phyloP scores from a whole-genome alignment of 2,113 vertebrate genomes.

The Gila orcuttii region DNA sequence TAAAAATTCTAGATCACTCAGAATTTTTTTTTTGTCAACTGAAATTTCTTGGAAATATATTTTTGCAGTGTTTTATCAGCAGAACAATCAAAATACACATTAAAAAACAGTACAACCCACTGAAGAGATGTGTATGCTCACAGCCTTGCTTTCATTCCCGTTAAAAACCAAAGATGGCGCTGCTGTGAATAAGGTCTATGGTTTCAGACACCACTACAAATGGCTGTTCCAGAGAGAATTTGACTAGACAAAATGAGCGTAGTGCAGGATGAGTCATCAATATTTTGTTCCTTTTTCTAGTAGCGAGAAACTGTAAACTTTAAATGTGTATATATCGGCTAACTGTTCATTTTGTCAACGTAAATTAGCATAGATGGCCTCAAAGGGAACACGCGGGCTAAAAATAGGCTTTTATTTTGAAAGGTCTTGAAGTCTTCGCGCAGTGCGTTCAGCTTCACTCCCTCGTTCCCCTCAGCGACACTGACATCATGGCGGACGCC shows the following conservation, averaged over 20 bases:
- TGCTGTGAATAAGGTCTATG: not conserved
- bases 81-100: no score
- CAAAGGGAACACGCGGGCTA: not conserved
- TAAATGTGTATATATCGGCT: not conserved
- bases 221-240: not conserved
- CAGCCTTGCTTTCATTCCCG: no score
- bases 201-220: not conserved
- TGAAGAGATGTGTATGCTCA: no score
- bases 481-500: slow-evolving; percentile 70
- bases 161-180: no score
- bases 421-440: not conserved
- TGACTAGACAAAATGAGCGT: not conserved
- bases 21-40: no score
- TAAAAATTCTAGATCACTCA: no score
- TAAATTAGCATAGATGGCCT: not conserved
- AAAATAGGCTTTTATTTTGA: slow-evolving; percentile 52
- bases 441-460: not conserved
- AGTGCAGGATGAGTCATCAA: slow-evolving; percentile 12
- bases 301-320: not conserved
- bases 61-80: no score
- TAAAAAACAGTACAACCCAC: no score
- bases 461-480: slow-evolving; percentile 13
- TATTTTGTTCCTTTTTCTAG: no score
- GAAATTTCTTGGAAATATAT: no score
- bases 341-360: not conserved